phyloP scores from a whole-genome alignment of 2,888 invertebrate species.

The Idaea straminata region DNA sequence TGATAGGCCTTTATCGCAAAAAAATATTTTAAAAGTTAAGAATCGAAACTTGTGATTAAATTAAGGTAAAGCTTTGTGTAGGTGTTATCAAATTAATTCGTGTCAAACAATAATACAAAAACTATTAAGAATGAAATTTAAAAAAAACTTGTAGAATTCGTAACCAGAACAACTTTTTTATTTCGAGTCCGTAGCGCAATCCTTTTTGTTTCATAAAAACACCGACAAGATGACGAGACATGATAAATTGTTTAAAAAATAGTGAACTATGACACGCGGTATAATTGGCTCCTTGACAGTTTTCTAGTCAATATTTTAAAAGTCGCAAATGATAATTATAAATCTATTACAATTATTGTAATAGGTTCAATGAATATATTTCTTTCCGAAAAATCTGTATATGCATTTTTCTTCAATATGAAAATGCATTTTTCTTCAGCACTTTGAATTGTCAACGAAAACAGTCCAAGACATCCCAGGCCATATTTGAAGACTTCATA shows the following conservation, averaged over 20 bases:
- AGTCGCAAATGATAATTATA: too few species aligned
- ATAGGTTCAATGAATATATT: too few species aligned
- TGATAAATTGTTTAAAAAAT: constrained; percentile 67
- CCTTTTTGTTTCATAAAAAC: constrained; percentile 32
- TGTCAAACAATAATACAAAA: neutral
- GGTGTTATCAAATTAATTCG: neutral
- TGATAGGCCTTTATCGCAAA: too few species aligned
- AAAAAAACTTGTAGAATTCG: constrained; percentile 11
- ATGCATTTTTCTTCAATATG: too few species aligned
- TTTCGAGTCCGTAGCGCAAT: neutral
- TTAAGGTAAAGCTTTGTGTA: neutral
- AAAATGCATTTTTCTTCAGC: too few species aligned
- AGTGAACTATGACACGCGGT: constrained; percentile 70
- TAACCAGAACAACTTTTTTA: constrained; percentile 2
- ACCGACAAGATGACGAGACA: constrained; percentile 43
- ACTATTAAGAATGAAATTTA: neutral
- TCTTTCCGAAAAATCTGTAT: too few species aligned
- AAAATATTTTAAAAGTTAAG: neutral
- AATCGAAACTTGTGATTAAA: neutral
- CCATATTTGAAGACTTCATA: too few species aligned
- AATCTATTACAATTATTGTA: too few species aligned
- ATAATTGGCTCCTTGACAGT: constrained; percentile 13
- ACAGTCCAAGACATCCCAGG: too few species aligned
- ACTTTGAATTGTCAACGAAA: too few species aligned
- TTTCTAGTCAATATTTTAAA: too few species aligned